Base-by-base conservation (phyloP, 2,113 vertebrate genomes). In the Aythya baeri region DNA sequence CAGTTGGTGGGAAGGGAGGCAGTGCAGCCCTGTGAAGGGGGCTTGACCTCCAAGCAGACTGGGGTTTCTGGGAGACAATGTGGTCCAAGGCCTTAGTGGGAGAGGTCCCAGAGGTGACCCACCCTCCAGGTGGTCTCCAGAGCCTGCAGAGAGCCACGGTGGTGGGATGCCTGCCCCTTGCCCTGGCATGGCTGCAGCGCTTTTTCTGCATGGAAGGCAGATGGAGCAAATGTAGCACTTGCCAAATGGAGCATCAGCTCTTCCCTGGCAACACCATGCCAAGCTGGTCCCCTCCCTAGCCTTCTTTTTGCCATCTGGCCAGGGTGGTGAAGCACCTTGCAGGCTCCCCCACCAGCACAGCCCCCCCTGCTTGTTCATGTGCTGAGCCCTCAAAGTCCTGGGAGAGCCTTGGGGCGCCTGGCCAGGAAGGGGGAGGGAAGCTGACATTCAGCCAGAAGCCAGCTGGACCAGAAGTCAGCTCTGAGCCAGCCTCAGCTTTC, bases 361-460 rank as follows among this genome's bases (percentile, higher is more conserved):
- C 61, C 21, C 29, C 31, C 17, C 72, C 31, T 4, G 4, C 32
- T 65, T 31, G 25, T 41, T 70, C 23, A 21, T 55, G n/a, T 41
- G 16, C 54, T 46, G 57, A 31, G 73, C 61, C 46, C 10, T 46
- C 59, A 0, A 10, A 8, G 27, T 6, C 32, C 78, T 68, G 43
- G 27, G 73, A 26, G 36, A 82, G 27, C 11, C 76, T 84, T 43
- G 4, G 43, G 32, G 38, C 0, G 0, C 32, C 29, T 41, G 21
- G 58, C 38, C 75, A 66, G 90, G 41, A 62, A 54, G 85, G 78
- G 83, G 72, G 7, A 12, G 63, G 76, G 80, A 85, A 27, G 5
- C 7, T 2, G 0, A 15, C 0, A 0, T 13, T 88, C 26, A 1
- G 2, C 8, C 0, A 0, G 18, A 31, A 0, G 0, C 43, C 90